Evolutionary conservation across 2,888 invertebrate genomes (phyloP).

Genomic region (Nycteola revayana): DNA sequence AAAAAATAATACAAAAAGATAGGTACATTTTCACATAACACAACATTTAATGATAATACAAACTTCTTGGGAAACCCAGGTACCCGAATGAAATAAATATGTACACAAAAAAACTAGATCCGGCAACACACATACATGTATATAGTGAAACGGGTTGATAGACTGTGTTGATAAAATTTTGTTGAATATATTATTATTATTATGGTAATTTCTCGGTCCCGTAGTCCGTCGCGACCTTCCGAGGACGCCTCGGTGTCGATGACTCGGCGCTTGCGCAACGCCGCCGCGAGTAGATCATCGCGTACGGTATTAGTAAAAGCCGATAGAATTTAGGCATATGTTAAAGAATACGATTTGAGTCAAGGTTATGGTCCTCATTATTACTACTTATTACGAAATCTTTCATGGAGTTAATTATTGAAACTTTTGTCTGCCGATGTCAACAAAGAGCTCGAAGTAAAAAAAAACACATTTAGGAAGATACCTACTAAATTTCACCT

Average conservation of each 20-base stretch:
- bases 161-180: constrained; percentile 36
- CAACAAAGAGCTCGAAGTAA: too few species aligned
- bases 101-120: constrained; percentile 47
- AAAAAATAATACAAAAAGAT: too few species aligned
- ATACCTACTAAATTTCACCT: too few species aligned
- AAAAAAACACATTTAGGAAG: too few species aligned
- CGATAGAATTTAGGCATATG: too few species aligned
- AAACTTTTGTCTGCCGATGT: too few species aligned
- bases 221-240: constrained; percentile 53
- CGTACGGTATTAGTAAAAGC: background rate
- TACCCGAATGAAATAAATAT: constrained; percentile 25
- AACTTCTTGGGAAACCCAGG: constrained; percentile 19
- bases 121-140: constrained; percentile 34
- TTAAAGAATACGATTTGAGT: too few species aligned
- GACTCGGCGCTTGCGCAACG: constrained; percentile 55
- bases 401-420: too few species aligned
- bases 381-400: too few species aligned
- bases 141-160: constrained; percentile 43
- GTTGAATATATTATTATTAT: constrained; percentile 32
- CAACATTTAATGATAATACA: constrained; percentile 7
- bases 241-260: constrained; percentile 61
- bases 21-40: background rate
- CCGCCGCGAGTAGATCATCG: constrained; percentile 29
- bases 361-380: too few species aligned
- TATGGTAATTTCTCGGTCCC: constrained; percentile 37